Conservation (phyloP, 2,113 vertebrate species). For the Neopipo cinnamomea region DNA sequence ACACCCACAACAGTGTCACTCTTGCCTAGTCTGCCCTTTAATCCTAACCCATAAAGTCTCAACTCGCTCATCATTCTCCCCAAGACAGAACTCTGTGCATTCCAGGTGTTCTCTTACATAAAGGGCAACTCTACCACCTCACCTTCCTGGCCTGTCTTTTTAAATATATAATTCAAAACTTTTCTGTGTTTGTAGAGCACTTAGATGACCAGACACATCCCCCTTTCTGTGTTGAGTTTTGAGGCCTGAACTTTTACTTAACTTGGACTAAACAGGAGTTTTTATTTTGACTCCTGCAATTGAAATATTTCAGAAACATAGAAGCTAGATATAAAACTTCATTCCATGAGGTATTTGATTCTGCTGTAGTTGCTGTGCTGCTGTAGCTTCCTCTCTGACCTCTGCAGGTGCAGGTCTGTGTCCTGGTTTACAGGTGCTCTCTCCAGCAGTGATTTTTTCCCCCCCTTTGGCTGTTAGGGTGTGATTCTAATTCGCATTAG, state of each 20-base stretch:
- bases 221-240: neutral
- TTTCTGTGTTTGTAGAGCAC: neutral
- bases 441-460: neutral
- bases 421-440: neutral
- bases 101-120: neutral
- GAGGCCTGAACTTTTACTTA: neutral
- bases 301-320: neutral
- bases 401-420: neutral
- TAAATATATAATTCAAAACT: neutral
- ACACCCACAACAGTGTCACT: neutral
- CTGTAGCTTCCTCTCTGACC: neutral
- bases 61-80: neutral
- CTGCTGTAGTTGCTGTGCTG: neutral
- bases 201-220: neutral
- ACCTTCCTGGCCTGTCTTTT: neutral
- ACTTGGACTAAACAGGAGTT: neutral
- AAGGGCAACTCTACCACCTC: neutral
- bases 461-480: neutral
- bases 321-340: neutral
- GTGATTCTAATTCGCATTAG: neutral
- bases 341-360: neutral
- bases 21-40: neutral
- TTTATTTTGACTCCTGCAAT: neutral
- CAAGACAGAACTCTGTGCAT: rapidly evolving
- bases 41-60: neutral